Evolutionary conservation across 2,113 vertebrate species (phyloP), one percentile per base, ranked within the genome.

Genomic region (Dryoscopus gambensis): DNA sequence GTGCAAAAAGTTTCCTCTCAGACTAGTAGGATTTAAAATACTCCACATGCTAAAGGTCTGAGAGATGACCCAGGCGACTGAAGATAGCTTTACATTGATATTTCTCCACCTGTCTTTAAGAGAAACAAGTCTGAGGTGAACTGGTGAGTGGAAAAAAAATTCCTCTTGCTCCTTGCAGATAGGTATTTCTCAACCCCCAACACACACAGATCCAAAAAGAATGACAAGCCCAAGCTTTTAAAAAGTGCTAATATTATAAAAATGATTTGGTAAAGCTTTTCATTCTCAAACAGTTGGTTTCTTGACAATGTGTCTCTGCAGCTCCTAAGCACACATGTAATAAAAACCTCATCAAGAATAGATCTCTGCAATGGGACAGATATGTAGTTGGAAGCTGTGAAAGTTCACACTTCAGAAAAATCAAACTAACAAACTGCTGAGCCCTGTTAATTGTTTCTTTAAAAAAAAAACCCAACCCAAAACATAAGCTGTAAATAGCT

Each of bases 341-440:
- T 90, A 91, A 95, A 93, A 95, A 80, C 81, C 87, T 91, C 87
- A 95, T 64, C 92, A 86, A 81, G 75, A 84, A 74, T 76, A 94
- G 93, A 97, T 90, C 69, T 56, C 42, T 73, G 95, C 68, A 75
- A 85, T 87, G 82, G 87, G 92, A 95, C 64, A 93, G 68, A 93
- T 86, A 81, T 21, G 71, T 25, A 65, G 79, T 65, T 87, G 64
- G 82, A 93, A 96, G 88, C 86, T 96, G 92, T 95, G 90, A 96
- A 97, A 97, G 86, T 92, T 90, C 76, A 85, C 91, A 96, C 93
- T 89, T 95, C 35, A 89, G 63, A 95, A 88, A 95, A 94, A 84
- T 69, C 91, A 95, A 95, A 84, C 90, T 69, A 89, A 87, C 75
- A 90, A 97, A 92, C 56, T 89, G 76, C 71, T 84, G 85, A 93